These are phyloP conservation scores for Horisme vitalbata DNA, from an alignment of 2,888 invertebrate species.

Conservation along the genomic window DNA sequence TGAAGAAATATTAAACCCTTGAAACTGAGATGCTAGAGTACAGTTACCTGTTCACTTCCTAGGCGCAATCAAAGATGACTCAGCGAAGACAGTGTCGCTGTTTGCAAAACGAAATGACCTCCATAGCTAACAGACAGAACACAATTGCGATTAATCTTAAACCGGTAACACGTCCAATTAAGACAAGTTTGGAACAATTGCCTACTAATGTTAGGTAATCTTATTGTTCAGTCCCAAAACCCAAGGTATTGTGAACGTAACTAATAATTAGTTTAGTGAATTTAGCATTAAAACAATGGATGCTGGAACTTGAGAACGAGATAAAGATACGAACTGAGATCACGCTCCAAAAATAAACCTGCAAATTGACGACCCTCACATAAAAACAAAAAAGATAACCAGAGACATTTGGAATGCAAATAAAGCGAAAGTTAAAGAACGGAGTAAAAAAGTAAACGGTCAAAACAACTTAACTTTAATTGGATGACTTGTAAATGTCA, in stretches of 20 bases:
- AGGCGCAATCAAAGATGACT: slow-evolving; percentile 16
- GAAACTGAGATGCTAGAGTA: slow-evolving; percentile 13
- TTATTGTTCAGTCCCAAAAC: slow-evolving; percentile 39
- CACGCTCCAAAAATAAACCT: slow-evolving; percentile 33
- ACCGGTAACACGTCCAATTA: slow-evolving; percentile 22
- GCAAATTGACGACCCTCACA: slow-evolving; percentile 24
- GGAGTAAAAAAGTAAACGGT: slow-evolving; percentile 20
- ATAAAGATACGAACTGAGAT: slow-evolving; percentile 32
- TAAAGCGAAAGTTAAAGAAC: slow-evolving; percentile 36
- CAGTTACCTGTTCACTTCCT: slow-evolving; percentile 1
- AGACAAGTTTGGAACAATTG: slow-evolving; percentile 30
- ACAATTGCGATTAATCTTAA: slow-evolving; percentile 18
- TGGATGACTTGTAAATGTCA: slow-evolving; percentile 15
- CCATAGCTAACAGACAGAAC: slow-evolving; percentile 10
- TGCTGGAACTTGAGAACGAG: slow-evolving; percentile 22
- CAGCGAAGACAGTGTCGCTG: slow-evolving; percentile 7
- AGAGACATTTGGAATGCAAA: slow-evolving; percentile 34
- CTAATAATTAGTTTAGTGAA: slow-evolving; percentile 50
- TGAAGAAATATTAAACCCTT: slow-evolving; percentile 16
- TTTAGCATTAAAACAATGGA: slow-evolving; percentile 44
- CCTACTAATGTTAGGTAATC: slow-evolving; percentile 41
- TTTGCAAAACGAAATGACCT: slow-evolving; percentile 16
- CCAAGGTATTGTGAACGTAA: slow-evolving; percentile 53
- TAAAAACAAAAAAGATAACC: slow-evolving; percentile 29
- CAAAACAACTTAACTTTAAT: slow-evolving; percentile 26